Conservation (phyloP, 2,113 vertebrate genomes). For the Galemys pyrenaicus region DNA sequence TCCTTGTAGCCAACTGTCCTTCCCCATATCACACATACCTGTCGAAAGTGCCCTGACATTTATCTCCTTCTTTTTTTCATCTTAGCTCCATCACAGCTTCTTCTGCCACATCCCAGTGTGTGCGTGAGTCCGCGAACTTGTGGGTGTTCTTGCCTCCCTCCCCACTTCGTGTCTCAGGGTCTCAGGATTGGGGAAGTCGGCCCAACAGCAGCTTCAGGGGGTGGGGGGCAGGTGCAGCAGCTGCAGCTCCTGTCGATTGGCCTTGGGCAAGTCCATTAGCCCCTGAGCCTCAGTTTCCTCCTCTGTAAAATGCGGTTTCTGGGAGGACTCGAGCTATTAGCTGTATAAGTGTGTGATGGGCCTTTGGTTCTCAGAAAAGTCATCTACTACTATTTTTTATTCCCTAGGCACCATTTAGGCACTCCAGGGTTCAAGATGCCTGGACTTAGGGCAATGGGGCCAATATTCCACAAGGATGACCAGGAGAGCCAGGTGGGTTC, state of each 20-base stretch:
- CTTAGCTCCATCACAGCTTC: too few relatives aligned
- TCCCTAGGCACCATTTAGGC: neutral
- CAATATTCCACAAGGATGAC: neutral
- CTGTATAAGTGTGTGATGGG: neutral
- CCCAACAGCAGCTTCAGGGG: rapidly evolving
- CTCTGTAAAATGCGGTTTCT: neutral
- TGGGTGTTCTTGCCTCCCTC: neutral
- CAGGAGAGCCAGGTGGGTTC: neutral
- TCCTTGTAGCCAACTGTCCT: rapidly evolving
- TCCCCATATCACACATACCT: neutral
- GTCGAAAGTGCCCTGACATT: too few relatives aligned
- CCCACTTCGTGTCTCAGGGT: rapidly evolving
- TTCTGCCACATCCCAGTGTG: too few relatives aligned
- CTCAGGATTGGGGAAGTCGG: neutral
- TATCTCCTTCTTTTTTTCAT: rapidly evolving
- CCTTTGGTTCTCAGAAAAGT: neutral
- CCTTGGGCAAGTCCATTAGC: neutral
- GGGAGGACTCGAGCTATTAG: neutral
- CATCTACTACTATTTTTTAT: neutral
- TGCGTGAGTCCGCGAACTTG: rapidly evolving
- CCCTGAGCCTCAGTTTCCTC: neutral
- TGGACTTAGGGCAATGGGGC: neutral
- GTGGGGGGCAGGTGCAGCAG: too few relatives aligned
- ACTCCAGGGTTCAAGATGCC: neutral
- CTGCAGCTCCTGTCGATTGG: neutral